These are phyloP conservation scores for Vandiemenella viatica DNA, from an alignment of 2,888 invertebrate genomes.

Conservation along the genomic window DNA sequence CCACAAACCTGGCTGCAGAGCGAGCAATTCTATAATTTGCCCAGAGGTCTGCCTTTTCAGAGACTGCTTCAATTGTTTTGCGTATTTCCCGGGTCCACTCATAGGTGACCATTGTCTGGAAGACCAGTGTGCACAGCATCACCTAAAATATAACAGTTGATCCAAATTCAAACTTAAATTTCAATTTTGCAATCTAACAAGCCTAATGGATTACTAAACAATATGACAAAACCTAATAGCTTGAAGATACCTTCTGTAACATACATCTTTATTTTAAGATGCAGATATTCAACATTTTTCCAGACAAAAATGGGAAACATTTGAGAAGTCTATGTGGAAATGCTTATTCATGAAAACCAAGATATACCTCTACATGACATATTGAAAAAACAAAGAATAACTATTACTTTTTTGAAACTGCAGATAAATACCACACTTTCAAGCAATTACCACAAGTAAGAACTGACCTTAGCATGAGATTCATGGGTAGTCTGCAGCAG, in stretches of 20 bases:
- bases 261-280: too few species aligned
- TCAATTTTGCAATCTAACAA: too few species aligned
- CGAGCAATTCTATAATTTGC: constrained; percentile 74
- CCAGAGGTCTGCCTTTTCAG: constrained; percentile 53
- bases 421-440: neutral
- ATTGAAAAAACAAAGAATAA: too few species aligned
- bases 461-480: constrained; percentile 27
- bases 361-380: too few species aligned
- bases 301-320: too few species aligned
- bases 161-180: too few species aligned
- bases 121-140: constrained; percentile 66
- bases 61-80: constrained; percentile 40
- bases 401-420: too few species aligned
- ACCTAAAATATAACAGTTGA: constrained; percentile 32
- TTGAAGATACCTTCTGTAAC: too few species aligned
- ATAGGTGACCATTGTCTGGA: constrained; percentile 62
- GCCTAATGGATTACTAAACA: too few species aligned
- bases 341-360: neutral
- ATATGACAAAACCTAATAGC: too few species aligned
- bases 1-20: constrained; percentile 68
- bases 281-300: too few species aligned
- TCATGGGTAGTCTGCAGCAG: constrained; percentile 36
- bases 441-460: neutral
- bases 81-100: constrained; percentile 41
- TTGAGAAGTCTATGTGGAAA: too few species aligned